phyloP scores from a whole-genome alignment of 2,888 invertebrate genomes.

The Metellina segmentata region DNA sequence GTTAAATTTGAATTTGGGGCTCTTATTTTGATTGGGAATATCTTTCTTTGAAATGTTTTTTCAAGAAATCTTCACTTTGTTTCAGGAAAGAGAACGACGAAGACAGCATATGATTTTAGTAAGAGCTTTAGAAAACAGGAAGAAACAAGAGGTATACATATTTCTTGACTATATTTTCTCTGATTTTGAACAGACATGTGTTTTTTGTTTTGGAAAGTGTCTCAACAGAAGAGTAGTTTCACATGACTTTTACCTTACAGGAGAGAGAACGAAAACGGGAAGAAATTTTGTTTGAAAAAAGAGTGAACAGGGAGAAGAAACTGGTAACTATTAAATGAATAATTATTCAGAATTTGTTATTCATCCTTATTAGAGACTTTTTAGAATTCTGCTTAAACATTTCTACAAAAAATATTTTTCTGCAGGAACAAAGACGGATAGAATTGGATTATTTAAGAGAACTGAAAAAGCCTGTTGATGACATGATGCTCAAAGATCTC shows the following conservation, averaged over 20 bases:
- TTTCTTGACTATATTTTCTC: neutral
- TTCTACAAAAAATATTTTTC: neutral
- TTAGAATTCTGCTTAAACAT: neutral
- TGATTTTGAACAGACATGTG: too few relatives aligned
- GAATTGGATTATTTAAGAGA: constrained; percentile 86
- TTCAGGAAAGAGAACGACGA: constrained; percentile 91
- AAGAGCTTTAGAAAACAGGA: constrained; percentile 91
- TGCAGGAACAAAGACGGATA: constrained; percentile 85
- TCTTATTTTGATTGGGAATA: too few relatives aligned
- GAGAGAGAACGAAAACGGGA: constrained; percentile 86
- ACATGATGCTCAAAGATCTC: constrained; percentile 88
- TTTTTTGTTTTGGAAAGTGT: neutral
- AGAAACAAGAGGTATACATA: constrained; percentile 88
- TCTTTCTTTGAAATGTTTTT: neutral
- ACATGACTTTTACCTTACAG: constrained; percentile 77
- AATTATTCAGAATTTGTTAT: neutral
- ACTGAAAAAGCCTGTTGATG: constrained; percentile 94
- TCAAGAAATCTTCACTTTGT: neutral
- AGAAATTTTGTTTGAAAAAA: constrained; percentile 90
- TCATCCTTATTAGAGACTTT: neutral
- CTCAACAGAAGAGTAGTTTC: neutral
- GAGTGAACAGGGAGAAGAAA: constrained; percentile 86
- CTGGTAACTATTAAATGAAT: constrained; percentile 81
- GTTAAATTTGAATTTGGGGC: too few relatives aligned
- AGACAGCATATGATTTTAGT: constrained; percentile 94